Conservation (phyloP, 2,797 vertebrate species). For the Dermochelys coriacea region DNA sequence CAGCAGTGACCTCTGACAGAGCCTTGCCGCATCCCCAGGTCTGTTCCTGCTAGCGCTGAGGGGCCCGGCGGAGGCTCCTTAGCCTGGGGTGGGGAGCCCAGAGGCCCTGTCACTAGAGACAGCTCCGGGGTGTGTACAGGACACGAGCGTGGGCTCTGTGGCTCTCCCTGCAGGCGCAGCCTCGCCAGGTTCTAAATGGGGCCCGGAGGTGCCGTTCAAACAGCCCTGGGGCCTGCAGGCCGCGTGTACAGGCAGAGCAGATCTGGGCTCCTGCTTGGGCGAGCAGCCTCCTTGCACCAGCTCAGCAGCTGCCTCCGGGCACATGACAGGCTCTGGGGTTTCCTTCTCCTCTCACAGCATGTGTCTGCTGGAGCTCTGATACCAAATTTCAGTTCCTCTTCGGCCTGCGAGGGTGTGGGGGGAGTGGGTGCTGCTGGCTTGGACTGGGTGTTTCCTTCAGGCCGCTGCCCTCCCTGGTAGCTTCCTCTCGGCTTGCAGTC, state of each 20-base stretch:
- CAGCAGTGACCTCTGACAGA: too few species aligned
- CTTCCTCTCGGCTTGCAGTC: background rate
- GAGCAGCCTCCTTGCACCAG: too few species aligned
- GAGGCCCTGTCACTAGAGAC: background rate
- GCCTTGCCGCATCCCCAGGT: background rate
- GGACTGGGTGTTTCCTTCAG: background rate
- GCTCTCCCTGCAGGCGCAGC: background rate
- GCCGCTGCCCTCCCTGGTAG: background rate
- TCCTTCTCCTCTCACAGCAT: background rate
- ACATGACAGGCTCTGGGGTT: accelerated
- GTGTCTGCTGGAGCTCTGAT: background rate
- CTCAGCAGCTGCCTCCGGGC: background rate
- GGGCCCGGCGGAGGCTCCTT: background rate
- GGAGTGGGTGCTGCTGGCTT: background rate
- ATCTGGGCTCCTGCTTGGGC: background rate
- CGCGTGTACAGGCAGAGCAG: background rate
- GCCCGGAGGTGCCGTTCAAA: too few species aligned
- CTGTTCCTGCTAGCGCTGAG: background rate
- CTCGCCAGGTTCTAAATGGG: background rate
- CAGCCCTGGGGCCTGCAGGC: background rate
- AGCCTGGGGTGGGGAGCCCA: background rate
- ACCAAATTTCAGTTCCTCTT: conserved; percentile 56
- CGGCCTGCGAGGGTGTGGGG: accelerated
- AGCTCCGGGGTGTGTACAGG: background rate
- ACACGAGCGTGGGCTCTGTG: background rate